Evolutionary conservation across 2,888 invertebrate genomes (phyloP), one percentile per base, ranked within the genome.

Genomic region (Tetanocera ferruginea): DNA sequence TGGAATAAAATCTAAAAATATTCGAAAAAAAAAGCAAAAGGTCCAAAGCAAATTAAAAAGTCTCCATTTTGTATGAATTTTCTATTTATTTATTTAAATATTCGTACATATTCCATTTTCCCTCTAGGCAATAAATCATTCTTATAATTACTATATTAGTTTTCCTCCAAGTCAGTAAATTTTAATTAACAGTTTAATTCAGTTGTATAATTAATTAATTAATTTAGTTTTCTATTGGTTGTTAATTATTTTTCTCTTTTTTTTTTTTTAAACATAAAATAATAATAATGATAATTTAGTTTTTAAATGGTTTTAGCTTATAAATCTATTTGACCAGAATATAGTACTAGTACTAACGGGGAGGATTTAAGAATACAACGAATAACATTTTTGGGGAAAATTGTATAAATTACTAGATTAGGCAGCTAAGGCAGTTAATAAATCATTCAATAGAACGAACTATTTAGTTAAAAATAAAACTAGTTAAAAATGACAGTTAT

Each of bases 61-160:
- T n/a, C n/a, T n/a, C 51, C 49, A 37, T 78, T 81, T 78, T 81
- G 76, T 82, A 82, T 83, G 81, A 83, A 83, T 81, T 78, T 84
- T 77, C 79, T 82, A 80, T 83, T 84, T 83, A 80, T 83, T 84
- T 83, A 84, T 84, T 84, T 83, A 77, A 80, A 79, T 81, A 78
- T 79, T 78, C 69, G 76, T 76, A 78, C 79, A 74, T 76, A 78
- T 79, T 79, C 60, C 51, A 69, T 77, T 71, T 76, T 69, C 11
- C 43, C 43, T 43, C 43, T 43, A 43, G 43, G 67, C 78, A 78
- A 77, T 76, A 76, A 78, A 82, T 82, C 78, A 76, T 67, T 66
- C 73, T 73, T 69, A 73, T 69, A 76, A 60, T 75, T 55, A 75
- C 37, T 78, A 43, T 11, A 43, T 77, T 66, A 69, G 55, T 66